These are phyloP conservation scores for Chelonus insularis DNA, from an alignment of 1,140 invertebrate species.

Conservation along the genomic window DNA sequence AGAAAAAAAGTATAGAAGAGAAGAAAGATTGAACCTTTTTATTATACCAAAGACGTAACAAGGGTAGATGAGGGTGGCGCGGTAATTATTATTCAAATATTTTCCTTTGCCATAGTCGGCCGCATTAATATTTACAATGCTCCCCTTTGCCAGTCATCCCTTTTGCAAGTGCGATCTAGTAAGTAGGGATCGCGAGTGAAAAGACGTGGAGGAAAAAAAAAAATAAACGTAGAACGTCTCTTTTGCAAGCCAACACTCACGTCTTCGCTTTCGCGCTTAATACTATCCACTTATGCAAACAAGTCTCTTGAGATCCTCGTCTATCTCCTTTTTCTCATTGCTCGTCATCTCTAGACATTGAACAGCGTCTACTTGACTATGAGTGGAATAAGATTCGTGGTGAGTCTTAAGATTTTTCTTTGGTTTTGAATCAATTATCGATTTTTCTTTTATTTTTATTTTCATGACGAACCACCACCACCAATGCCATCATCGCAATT, in stretches of 20 bases:
- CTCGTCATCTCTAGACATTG: neutral
- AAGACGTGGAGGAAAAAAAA: neutral
- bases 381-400: slow-evolving; percentile 1
- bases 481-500: no score
- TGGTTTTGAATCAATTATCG: neutral
- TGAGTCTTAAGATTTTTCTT: neutral
- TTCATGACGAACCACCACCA: no score
- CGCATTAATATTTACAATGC: slow-evolving; percentile 53
- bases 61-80: slow-evolving; percentile 38
- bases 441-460: no score
- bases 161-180: neutral
- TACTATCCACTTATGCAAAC: slow-evolving; percentile 27
- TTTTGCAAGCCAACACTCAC: neutral
- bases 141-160: slow-evolving; percentile 26
- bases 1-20: slow-evolving; percentile 1
- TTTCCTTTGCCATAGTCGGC: slow-evolving; percentile 40
- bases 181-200: neutral
- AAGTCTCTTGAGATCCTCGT: slow-evolving; percentile 9
- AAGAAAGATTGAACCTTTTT: slow-evolving; percentile 39
- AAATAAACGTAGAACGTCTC: neutral
- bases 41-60: slow-evolving; percentile 49
- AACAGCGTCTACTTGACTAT: neutral
- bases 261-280: slow-evolving; percentile 25
- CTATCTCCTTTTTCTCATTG: neutral
- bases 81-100: slow-evolving; percentile 58